These are phyloP conservation scores for Melanargia galathea DNA, from an alignment of 2,888 invertebrate genomes.

Conservation along the genomic window DNA sequence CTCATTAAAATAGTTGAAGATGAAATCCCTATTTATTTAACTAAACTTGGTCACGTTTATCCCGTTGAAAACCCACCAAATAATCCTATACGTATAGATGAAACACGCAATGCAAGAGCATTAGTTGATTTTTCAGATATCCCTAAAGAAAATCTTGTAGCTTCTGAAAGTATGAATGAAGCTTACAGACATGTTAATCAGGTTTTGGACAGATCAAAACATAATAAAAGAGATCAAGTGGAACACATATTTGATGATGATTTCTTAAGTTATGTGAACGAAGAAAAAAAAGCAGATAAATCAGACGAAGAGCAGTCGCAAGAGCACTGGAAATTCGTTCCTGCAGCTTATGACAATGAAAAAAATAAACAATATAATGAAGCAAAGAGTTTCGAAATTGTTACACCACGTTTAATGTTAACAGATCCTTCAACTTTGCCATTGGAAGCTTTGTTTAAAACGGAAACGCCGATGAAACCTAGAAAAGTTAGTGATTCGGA, in stretches of 20 bases:
- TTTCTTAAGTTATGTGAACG: constrained; percentile 68
- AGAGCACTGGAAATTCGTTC: constrained; percentile 72
- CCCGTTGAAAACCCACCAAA: constrained; percentile 77
- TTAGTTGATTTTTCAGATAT: constrained; percentile 64
- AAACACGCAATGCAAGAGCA: constrained; percentile 76
- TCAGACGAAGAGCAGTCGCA: constrained; percentile 50
- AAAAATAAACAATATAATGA: constrained; percentile 49
- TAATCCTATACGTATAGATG: constrained; percentile 76
- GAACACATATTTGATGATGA: constrained; percentile 62
- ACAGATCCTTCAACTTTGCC: constrained; percentile 85
- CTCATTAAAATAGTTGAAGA: constrained; percentile 86
- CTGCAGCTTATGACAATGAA: constrained; percentile 77
- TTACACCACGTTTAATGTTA: constrained; percentile 64
- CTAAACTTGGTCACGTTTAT: constrained; percentile 73
- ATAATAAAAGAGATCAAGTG: constrained; percentile 48
- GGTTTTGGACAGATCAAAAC: constrained; percentile 46
- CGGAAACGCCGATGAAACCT: constrained; percentile 67
- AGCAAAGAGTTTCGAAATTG: constrained; percentile 63
- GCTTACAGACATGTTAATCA: constrained; percentile 70
- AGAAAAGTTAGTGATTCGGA: constrained; percentile 53
- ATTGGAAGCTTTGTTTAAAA: constrained; percentile 85
- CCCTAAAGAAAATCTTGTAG: constrained; percentile 72
- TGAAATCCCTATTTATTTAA: constrained; percentile 77
- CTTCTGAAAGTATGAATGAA: constrained; percentile 78
- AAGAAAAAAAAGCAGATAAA: constrained; percentile 62